Evolutionary conservation across 2,888 invertebrate species (phyloP), one percentile per base, ranked within the genome.

Genomic region (Macrosiphum euphorbiae): DNA sequence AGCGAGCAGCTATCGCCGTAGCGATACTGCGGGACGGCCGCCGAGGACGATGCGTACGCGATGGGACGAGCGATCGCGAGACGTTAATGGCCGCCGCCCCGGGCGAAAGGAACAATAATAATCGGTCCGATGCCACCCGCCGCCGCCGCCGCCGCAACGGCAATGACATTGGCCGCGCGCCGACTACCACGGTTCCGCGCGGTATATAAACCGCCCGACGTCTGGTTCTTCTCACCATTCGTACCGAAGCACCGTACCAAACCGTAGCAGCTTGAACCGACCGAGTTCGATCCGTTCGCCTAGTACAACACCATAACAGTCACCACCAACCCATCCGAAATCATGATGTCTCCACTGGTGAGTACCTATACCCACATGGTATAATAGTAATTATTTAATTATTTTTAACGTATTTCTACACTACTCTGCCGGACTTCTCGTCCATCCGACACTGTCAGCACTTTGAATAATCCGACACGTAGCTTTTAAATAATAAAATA

Each of bases 181-280:
- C 55, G 78, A 78, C 44, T 44, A 7, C 78, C 35, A 91, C 95
- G 90, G 90, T 94, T 86, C 61, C 50, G 90, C 85, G 61, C 87
- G 86, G 58, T 94, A 94, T 94, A 94, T 94, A 94, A 94, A 90
- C 90, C 28, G 86, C 50, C 86, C 35, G 50, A n/a, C 94, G 86
- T 88, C 94, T 95, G 94, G 95, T 95, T 91, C 95, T 94, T 44
- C 92, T 95, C 90, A 94, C 95, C 88, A 95, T 95, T 93, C 92
- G 78, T 88, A 78, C 92, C 92, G 88, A 88, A 88, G 88, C 92
- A 47, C 92, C 92, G 86, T 58, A 92, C 91, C 86, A 35, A 35
- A 85, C 87, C 67, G 67, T 52, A 92, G 92, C 92, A 92, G 67
- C 78, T 35, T 35, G 20, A 78, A 8, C 78, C 35, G 78, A 78